Evolutionary conservation across 2,888 invertebrate genomes (phyloP).

Genomic region (Synergus umbraculus): DNA sequence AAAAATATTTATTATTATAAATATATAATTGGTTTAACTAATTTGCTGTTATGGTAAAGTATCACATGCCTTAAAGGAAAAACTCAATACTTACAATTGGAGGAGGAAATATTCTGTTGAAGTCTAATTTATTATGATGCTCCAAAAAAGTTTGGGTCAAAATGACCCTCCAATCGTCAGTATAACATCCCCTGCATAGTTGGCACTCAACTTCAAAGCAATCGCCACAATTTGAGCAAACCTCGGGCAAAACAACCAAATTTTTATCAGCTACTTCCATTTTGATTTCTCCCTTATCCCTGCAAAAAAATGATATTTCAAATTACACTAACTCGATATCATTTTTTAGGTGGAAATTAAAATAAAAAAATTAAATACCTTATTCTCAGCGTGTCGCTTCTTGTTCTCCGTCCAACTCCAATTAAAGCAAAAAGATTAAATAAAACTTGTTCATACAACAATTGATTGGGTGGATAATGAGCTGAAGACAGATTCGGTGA

Average conservation of each 20-base stretch:
- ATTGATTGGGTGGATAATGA: conserved; percentile 92
- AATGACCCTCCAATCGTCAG: conserved; percentile 79
- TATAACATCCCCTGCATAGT: conserved; percentile 89
- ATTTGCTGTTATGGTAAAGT: too few relatives aligned
- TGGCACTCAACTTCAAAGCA: conserved; percentile 86
- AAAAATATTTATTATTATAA: too few relatives aligned
- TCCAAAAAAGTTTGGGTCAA: conserved; percentile 87
- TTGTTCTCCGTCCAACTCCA: conserved; percentile 83
- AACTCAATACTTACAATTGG: conserved; percentile 78
- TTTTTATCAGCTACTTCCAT: conserved; percentile 90
- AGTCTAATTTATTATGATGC: conserved; percentile 88
- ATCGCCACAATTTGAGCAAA: conserved; percentile 82
- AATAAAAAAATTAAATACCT: conserved; percentile 71
- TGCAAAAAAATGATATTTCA: conserved; percentile 39
- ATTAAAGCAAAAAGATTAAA: conserved; percentile 89
- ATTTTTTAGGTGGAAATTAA: neutral
- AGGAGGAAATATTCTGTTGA: conserved; percentile 89
- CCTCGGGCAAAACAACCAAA: conserved; percentile 85
- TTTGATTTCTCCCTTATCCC: conserved; percentile 76
- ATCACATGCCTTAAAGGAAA: neutral
- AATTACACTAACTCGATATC: too few relatives aligned
- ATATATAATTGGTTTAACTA: too few relatives aligned
- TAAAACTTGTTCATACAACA: conserved; percentile 95
- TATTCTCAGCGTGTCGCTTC: conserved; percentile 73
- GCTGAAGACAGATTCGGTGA: conserved; percentile 97